These are phyloP conservation scores for Centropus unirufus DNA, from an alignment of 2,113 vertebrate genomes.

Conservation along the genomic window DNA sequence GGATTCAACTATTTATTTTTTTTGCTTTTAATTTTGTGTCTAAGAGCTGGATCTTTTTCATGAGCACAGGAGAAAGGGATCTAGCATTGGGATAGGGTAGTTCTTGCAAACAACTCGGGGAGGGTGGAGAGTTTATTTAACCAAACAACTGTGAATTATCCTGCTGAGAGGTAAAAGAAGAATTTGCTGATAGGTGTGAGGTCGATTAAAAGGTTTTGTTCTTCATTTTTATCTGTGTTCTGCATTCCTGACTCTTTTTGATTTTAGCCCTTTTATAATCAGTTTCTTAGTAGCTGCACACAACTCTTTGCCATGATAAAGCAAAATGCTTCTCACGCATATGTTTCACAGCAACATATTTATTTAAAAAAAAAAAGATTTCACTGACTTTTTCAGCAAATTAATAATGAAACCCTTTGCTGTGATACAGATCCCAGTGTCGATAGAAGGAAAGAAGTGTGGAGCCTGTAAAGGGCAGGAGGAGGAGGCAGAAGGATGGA, in stretches of 20 bases:
- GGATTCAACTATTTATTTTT: not conserved
- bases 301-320: not conserved
- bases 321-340: not conserved
- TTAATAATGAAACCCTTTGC: conserved; percentile 1
- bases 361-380: not conserved
- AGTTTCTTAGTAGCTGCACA: not conserved
- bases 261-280: not conserved
- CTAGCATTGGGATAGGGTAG: not conserved
- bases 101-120: not conserved
- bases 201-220: not conserved
- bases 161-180: not conserved
- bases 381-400: conserved; percentile 1
- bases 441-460: not conserved
- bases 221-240: not conserved
- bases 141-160: not conserved
- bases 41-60: not conserved
- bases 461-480: not conserved
- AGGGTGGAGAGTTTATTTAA: not conserved
- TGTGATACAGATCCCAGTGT: not conserved
- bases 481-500: not conserved
- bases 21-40: not conserved
- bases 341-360: not conserved
- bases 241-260: not conserved
- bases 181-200: not conserved
- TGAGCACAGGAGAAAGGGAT: not conserved